Evolutionary conservation across 2,113 vertebrate genomes (phyloP).

Genomic region (Ctenodactylus gundi): DNA sequence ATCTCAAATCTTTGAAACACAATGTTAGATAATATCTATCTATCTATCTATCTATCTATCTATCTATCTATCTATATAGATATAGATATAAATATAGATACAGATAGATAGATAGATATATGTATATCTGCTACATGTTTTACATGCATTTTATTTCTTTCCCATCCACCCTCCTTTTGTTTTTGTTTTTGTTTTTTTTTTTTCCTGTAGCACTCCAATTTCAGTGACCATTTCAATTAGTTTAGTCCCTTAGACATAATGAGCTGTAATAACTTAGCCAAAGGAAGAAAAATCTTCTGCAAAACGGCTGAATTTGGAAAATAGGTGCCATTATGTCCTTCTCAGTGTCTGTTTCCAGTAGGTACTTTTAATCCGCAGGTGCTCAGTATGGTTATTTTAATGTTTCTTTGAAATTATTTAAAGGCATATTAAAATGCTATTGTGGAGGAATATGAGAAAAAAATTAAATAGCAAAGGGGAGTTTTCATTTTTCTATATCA

Average conservation of each 20-base stretch:
- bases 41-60: too few species aligned
- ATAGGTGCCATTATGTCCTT: constrained; percentile 74
- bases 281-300: constrained; percentile 81
- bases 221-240: constrained; percentile 85
- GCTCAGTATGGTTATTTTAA: constrained; percentile 64
- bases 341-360: constrained; percentile 65
- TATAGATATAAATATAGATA: background rate
- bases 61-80: too few species aligned
- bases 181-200: too few species aligned
- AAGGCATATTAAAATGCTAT: constrained; percentile 3
- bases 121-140: background rate
- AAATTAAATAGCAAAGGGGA: background rate
- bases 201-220: constrained; percentile 80
- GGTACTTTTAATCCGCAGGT: constrained; percentile 77
- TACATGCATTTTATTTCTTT: constrained; percentile 39
- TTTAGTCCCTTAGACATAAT: constrained; percentile 83
- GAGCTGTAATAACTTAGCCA: constrained; percentile 83
- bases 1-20: constrained; percentile 68
- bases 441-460: too few species aligned
- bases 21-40: constrained; percentile 27
- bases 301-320: constrained; percentile 73
- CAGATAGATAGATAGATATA: too few species aligned
- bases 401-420: constrained; percentile 52
- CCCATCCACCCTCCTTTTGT: background rate
- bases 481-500: background rate